Evolutionary conservation across 2,113 vertebrate genomes (phyloP).

Genomic region (Amblyopsis rosae): DNA sequence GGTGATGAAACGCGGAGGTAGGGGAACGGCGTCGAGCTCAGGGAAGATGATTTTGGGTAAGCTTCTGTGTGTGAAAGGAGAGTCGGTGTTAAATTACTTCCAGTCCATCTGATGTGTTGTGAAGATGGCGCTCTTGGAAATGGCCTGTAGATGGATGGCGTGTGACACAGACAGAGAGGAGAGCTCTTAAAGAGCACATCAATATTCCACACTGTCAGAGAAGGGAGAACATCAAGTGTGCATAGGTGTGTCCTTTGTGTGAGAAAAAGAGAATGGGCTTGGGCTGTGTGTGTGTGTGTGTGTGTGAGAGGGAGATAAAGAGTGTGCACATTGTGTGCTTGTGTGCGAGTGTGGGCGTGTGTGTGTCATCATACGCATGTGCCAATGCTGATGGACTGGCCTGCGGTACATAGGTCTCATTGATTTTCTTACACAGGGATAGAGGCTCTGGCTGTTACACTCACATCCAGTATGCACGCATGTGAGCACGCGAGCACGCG

Average conservation of each 20-base stretch:
- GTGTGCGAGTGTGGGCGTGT: not conserved
- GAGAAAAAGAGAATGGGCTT: conserved; percentile 7
- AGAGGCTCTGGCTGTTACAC: conserved; percentile 55
- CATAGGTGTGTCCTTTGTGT: conserved; percentile 9
- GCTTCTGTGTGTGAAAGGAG: conserved; percentile 32
- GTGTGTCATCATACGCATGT: conserved; percentile 2
- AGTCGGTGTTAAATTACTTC: conserved; percentile 57
- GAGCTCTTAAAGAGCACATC: conserved; percentile 75
- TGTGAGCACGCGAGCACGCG: conserved; percentile 13
- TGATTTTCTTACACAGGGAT: conserved; percentile 74
- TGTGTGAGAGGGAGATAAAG: not conserved
- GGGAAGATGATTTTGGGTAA: conserved; percentile 40
- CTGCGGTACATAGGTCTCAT: conserved; percentile 67
- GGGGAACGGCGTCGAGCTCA: conserved; percentile 48
- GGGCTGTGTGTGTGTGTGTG: not conserved
- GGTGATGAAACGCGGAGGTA: conserved; percentile 59
- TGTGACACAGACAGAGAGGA: conserved; percentile 72
- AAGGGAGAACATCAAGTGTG: conserved; percentile 26
- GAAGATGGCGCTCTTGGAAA: conserved; percentile 52
- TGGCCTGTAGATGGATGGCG: conserved; percentile 65
- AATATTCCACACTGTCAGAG: conserved; percentile 68
- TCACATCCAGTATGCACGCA: conserved; percentile 1
- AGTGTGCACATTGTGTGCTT: not conserved
- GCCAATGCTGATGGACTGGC: conserved; percentile 56
- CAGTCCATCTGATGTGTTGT: conserved; percentile 41